Base-by-base conservation (phyloP, 2,888 invertebrate genomes). In the Trichacis sp. region DNA sequence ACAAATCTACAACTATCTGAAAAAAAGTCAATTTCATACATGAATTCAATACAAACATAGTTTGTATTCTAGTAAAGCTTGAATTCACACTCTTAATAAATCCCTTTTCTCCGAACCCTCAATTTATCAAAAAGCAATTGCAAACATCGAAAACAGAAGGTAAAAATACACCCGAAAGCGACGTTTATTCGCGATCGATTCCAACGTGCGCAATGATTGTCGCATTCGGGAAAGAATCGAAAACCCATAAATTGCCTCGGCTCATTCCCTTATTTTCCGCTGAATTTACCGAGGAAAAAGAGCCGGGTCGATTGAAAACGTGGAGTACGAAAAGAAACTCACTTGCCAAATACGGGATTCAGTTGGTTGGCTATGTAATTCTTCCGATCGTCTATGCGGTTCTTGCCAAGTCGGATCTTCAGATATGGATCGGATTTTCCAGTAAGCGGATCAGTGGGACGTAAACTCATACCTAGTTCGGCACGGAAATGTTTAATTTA, bases 261-360 rank as follows among this genome's bases (percentile, higher is more conserved):
- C n/a, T n/a, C 33, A 33, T 33, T 6, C 33, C n/a, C 33, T 33
- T n/a, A 33, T 33, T 33, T 33, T 33, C n/a, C n/a, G 8, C 8
- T 33, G n/a, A 6, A 33, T 33, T 33, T 6, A n/a, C 33, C 11
- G n/a, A 33, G 12, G 14, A 40, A 15, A 40, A 14, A 15, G 12
- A 15, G 12, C 14, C 2, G 4, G 40, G 15, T 8, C 8, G 24
- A 24, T 24, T 24, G 14, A 40, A 6, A 6, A 33, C n/a, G n/a
- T 11, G n/a, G n/a, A 33, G 11, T 11, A 11, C 5, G 14, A 15
- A 15, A 40, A 18, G 14, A 11, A 64, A 84, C 86, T 79, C 84
- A 90, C 89, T 88, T 91, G 52, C 96, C 96, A 84, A 96, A 96
- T 17, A 93, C 86, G 0, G 96, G 96, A 85, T 94, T 93, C 14